phyloP scores from a whole-genome alignment of 1,140 invertebrate species.

The Brachionus rubens region DNA sequence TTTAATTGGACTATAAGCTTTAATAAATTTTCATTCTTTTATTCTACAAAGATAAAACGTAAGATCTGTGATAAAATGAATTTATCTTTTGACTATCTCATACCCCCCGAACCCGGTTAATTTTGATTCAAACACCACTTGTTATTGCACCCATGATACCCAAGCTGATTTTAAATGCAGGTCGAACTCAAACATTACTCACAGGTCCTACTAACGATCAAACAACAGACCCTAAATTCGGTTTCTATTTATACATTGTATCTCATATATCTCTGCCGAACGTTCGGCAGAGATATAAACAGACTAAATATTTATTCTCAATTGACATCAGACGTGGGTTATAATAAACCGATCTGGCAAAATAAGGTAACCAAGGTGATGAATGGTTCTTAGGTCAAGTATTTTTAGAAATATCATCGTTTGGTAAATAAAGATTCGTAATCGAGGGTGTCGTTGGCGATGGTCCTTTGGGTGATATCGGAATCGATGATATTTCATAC shows the following conservation, averaged over 20 bases:
- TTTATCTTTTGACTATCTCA: too few relatives aligned
- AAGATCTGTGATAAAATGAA: too few relatives aligned
- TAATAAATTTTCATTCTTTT: too few relatives aligned
- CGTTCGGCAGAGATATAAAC: constrained; percentile 65
- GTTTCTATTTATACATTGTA: constrained; percentile 75
- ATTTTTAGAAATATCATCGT: background rate
- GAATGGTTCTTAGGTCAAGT: constrained; percentile 50
- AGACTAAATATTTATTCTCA: background rate
- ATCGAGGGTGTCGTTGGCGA: constrained; percentile 42
- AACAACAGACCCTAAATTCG: constrained; percentile 60
- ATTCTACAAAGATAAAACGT: too few relatives aligned
- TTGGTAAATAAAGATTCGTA: background rate
- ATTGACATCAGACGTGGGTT: background rate
- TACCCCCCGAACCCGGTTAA: constrained; percentile 13
- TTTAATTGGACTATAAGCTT: too few relatives aligned
- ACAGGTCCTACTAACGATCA: constrained; percentile 52
- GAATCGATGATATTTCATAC: constrained; percentile 54
- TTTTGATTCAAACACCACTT: constrained; percentile 50
- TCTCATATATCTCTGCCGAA: constrained; percentile 73
- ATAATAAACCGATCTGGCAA: constrained; percentile 49
- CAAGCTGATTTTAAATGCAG: constrained; percentile 51
- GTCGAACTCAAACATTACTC: constrained; percentile 48
- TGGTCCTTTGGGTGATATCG: constrained; percentile 50
- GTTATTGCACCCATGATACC: constrained; percentile 51
- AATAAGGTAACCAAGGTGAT: constrained; percentile 51